Conservation (phyloP, 2,797 vertebrate genomes). For the Varecia variegata region DNA sequence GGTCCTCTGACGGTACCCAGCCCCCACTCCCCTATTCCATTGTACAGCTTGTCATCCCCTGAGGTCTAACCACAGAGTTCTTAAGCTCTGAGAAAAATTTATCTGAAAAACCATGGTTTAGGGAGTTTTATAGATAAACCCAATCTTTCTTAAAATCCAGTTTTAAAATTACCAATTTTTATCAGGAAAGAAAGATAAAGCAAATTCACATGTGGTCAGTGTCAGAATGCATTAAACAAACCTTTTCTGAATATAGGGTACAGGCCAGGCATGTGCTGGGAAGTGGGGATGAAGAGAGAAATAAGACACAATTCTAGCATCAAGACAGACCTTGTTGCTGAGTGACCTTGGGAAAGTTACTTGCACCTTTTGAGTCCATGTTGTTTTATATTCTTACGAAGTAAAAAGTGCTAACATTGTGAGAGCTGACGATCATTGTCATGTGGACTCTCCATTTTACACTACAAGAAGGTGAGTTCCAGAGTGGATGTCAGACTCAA, state of each 20-base stretch:
- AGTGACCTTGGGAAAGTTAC: background rate
- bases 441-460: background rate
- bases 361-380: background rate
- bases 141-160: slow-evolving; percentile 31
- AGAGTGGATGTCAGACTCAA: background rate
- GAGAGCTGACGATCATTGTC: background rate
- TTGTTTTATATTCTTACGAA: background rate
- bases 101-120: background rate
- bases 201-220: background rate
- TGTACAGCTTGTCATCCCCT: background rate
- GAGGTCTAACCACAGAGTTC: background rate
- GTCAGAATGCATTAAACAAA: background rate
- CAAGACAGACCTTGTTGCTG: background rate
- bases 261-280: background rate
- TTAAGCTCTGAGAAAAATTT: background rate
- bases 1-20: background rate
- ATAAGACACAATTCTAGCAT: background rate
- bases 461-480: background rate
- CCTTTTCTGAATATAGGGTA: background rate
- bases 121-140: slow-evolving; percentile 11
- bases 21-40: accelerated
- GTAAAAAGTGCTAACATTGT: background rate
- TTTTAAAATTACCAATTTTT: background rate
- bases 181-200: background rate
- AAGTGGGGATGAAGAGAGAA: background rate